phyloP scores from a whole-genome alignment of 2,888 invertebrate genomes.

The Epiblema foenella region DNA sequence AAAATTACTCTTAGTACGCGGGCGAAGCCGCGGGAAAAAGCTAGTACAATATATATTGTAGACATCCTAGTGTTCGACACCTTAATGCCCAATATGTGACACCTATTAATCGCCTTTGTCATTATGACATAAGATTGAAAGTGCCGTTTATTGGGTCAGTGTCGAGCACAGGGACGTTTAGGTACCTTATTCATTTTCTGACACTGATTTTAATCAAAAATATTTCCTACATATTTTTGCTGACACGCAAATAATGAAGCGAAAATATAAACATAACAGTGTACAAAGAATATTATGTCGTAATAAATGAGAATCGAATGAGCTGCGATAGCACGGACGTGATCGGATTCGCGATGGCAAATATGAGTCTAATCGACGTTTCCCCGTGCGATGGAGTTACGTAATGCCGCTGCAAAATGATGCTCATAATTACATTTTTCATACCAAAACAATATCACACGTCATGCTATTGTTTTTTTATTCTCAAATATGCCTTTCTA shows the following conservation, averaged over 20 bases:
- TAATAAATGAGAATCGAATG: conserved; percentile 68
- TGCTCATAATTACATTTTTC: conserved; percentile 12
- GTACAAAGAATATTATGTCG: conserved; percentile 58
- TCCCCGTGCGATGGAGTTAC: conserved; percentile 48
- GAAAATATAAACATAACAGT: conserved; percentile 20
- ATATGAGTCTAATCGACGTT: conserved; percentile 57
- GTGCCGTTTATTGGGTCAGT: no score
- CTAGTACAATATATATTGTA: no score
- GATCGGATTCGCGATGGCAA: conserved; percentile 61
- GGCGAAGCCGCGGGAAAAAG: no score
- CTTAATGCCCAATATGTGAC: no score
- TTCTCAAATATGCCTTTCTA: not conserved
- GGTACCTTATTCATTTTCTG: not conserved
- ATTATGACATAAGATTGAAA: no score
- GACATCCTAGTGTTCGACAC: no score
- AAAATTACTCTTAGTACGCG: no score
- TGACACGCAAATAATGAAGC: conserved; percentile 2
- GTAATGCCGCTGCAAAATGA: conserved; percentile 24
- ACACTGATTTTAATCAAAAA: conserved; percentile 1
- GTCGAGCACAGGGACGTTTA: no score
- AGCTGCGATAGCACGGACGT: conserved; percentile 65
- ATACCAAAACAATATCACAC: not conserved
- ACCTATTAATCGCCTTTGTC: no score
- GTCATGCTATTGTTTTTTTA: not conserved
- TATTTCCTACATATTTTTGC: not conserved